Evolutionary conservation across 2,888 invertebrate genomes (phyloP).

Genomic region (Campaea margaritaria): DNA sequence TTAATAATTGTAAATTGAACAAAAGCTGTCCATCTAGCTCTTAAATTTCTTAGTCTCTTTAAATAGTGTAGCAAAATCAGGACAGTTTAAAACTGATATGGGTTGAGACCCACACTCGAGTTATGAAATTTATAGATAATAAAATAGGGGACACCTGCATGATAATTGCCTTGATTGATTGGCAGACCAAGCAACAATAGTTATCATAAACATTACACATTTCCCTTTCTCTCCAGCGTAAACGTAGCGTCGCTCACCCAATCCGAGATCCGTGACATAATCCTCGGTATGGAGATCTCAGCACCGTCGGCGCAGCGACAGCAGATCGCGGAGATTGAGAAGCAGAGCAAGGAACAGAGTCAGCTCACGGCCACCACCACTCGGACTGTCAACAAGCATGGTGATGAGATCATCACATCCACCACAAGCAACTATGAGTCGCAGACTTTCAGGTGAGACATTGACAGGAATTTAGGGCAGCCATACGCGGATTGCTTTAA

Average conservation of each 20-base stretch:
- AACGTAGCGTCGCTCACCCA: conserved; percentile 99
- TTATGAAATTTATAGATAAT: too few species aligned
- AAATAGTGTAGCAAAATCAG: too few species aligned
- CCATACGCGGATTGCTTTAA: too few species aligned
- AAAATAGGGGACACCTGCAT: too few species aligned
- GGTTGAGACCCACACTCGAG: too few species aligned
- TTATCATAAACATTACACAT: too few species aligned
- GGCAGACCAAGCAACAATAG: too few species aligned
- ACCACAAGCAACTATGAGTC: conserved; percentile 99
- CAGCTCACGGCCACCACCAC: conserved; percentile 99
- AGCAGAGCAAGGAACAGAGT: conserved; percentile 99
- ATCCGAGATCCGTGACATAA: conserved; percentile 99
- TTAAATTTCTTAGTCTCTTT: too few species aligned
- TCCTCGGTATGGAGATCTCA: conserved; percentile 99
- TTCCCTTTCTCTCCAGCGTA: conserved; percentile 84
- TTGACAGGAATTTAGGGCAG: neutral
- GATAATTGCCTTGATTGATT: too few species aligned
- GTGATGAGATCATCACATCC: conserved; percentile 99
- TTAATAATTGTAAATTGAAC: too few species aligned
- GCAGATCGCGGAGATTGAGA: conserved; percentile 99
- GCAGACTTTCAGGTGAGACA: conserved; percentile 91
- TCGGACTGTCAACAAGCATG: conserved; percentile 99
- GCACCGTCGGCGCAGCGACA: conserved; percentile 99
- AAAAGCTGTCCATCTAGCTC: too few species aligned
- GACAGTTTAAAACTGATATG: too few species aligned